Evolutionary conservation across 2,888 invertebrate genomes (phyloP).

Genomic region (Tetropium fuscum): DNA sequence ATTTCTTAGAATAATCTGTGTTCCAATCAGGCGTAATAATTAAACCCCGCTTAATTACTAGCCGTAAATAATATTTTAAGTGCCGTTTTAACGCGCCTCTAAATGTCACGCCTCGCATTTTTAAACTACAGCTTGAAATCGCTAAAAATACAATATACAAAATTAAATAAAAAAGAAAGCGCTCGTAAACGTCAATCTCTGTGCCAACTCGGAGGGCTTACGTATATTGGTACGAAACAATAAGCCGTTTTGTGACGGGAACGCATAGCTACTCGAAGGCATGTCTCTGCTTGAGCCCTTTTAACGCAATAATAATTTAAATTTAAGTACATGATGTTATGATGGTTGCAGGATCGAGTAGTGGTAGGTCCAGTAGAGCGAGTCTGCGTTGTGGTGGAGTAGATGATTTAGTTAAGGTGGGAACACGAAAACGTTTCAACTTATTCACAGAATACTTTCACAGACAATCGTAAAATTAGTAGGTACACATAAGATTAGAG

Average conservation of each 20-base stretch:
- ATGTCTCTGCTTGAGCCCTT: conserved; percentile 19
- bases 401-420: background rate
- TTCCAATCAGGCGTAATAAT: conserved; percentile 64
- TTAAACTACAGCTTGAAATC: conserved; percentile 57
- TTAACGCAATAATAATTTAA: conserved; percentile 60
- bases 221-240: background rate
- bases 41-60: conserved; percentile 65
- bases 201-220: conserved; percentile 17
- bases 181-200: conserved; percentile 62
- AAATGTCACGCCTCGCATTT: conserved; percentile 65
- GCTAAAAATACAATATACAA: conserved; percentile 61
- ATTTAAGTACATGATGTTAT: conserved; percentile 61
- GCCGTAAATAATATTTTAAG: conserved; percentile 67
- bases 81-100: conserved; percentile 66
- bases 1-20: conserved; percentile 63
- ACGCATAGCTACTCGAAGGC: conserved; percentile 1
- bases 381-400: background rate
- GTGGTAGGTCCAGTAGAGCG: conserved; percentile 14
- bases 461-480: too few relatives aligned
- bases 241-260: conserved; percentile 4
- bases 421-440: background rate
- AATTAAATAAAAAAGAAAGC: conserved; percentile 60
- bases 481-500: too few relatives aligned
- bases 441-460: too few relatives aligned
- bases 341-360: conserved; percentile 58